Evolutionary conservation across 1,140 invertebrate species (phyloP).

Genomic region (Antheraea mylitta): DNA sequence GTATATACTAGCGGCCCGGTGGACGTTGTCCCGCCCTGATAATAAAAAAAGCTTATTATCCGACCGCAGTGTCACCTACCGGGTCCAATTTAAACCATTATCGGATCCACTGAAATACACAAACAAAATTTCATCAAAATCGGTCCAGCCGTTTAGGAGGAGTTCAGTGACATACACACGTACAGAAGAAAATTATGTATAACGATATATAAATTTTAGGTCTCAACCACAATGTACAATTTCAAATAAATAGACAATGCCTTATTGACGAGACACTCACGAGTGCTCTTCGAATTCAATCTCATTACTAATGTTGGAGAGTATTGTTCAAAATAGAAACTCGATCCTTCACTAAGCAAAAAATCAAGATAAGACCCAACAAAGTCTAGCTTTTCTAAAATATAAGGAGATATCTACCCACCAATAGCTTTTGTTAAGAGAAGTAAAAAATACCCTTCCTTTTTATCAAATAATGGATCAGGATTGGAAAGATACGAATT

Average conservation of each 20-base stretch:
- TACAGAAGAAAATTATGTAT: no score
- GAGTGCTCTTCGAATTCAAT: constrained; percentile 33
- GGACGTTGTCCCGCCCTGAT: no score
- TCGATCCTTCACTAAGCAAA: constrained; percentile 19
- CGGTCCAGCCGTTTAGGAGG: no score
- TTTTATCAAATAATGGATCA: no score
- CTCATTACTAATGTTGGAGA: constrained; percentile 38
- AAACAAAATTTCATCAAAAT: no score
- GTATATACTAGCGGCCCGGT: no score
- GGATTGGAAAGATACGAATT: neutral
- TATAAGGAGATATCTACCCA: neutral
- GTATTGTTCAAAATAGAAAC: constrained; percentile 33
- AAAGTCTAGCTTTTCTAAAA: constrained; percentile 32
- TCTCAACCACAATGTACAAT: neutral
- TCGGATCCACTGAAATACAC: no score
- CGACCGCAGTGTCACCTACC: no score
- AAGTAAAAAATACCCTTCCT: no score
- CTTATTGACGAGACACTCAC: constrained; percentile 28
- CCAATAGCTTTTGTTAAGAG: neutral
- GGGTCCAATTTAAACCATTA: no score
- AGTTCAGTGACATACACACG: no score
- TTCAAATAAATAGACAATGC: constrained; percentile 10
- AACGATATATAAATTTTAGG: neutral
- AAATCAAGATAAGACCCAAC: constrained; percentile 37
- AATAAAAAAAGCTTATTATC: no score